These are phyloP conservation scores for Teleogryllus occipitalis DNA, from an alignment of 1,140 invertebrate species.

Conservation along the genomic window DNA sequence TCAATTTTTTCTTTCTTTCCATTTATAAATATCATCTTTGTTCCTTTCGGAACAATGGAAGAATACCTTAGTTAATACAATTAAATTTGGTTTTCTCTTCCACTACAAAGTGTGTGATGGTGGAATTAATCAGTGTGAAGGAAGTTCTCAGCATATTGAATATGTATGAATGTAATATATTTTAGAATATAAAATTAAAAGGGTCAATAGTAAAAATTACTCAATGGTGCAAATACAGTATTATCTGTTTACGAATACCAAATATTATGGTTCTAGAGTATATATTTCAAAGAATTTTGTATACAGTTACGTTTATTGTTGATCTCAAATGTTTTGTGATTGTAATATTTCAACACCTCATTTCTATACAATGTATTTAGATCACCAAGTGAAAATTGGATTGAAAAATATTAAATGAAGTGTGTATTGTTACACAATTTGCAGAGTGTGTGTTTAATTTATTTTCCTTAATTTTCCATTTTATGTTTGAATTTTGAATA, in stretches of 20 bases:
- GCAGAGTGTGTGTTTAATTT: too few species aligned
- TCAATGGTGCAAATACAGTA: neutral
- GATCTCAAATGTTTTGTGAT: slow-evolving; percentile 5
- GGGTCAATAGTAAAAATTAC: neutral
- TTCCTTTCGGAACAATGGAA: neutral
- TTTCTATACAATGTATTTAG: neutral
- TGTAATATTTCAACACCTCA: neutral
- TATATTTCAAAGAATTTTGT: slow-evolving; percentile 2
- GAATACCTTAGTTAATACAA: too few species aligned
- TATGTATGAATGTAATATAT: neutral
- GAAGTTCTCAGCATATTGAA: too few species aligned
- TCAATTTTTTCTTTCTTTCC: too few species aligned
- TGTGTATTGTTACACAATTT: too few species aligned
- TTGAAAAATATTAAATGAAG: too few species aligned
- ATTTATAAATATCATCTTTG: neutral
- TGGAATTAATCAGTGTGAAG: too few species aligned
- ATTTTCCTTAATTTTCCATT: too few species aligned
- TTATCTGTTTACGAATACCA: neutral
- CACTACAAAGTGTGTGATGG: too few species aligned
- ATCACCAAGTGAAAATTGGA: neutral
- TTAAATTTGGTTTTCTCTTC: too few species aligned
- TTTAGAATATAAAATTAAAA: neutral
- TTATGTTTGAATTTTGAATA: too few species aligned
- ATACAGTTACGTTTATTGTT: neutral
- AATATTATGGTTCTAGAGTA: neutral